Conservation (phyloP, 2,888 invertebrate genomes). For the Alloplasta piceator region DNA sequence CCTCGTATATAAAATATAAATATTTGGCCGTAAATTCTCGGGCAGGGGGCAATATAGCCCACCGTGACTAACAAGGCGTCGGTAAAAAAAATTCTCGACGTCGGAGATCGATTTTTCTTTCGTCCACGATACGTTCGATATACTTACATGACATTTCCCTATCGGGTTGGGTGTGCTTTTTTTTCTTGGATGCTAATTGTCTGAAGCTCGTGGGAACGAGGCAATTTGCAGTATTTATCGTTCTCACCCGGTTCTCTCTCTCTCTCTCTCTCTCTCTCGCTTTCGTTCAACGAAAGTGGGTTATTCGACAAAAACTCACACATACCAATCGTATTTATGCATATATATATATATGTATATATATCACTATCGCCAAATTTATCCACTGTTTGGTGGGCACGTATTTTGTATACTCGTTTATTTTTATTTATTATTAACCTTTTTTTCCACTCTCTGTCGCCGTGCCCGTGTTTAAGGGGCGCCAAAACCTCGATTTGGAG, state of each 20-base stretch:
- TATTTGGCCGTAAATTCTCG: too few species aligned
- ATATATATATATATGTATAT: background rate
- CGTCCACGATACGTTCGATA: background rate
- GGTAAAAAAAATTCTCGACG: constrained; percentile 28
- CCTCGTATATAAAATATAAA: too few species aligned
- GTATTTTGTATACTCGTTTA: constrained; percentile 11
- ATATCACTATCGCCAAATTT: constrained; percentile 35
- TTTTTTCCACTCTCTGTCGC: background rate
- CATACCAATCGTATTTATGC: too few species aligned
- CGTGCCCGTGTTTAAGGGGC: too few species aligned
- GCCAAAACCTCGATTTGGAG: too few species aligned
- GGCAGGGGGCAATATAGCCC: too few species aligned
- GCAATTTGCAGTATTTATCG: constrained; percentile 31
- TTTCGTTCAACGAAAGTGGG: constrained; percentile 40
- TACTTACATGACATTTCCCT: background rate
- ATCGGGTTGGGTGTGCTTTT: background rate
- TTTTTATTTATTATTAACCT: constrained; percentile 3
- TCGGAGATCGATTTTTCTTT: constrained; percentile 23
- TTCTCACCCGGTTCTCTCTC: constrained; percentile 15
- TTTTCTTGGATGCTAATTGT: constrained; percentile 12
- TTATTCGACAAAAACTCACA: constrained; percentile 40
- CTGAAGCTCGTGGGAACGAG: constrained; percentile 10
- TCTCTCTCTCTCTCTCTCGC: constrained; percentile 15
- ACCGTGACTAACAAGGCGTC: too few species aligned
- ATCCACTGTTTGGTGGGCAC: constrained; percentile 24